Base-by-base conservation (phyloP, 1,140 invertebrate genomes). In the Dryas iulia region DNA sequence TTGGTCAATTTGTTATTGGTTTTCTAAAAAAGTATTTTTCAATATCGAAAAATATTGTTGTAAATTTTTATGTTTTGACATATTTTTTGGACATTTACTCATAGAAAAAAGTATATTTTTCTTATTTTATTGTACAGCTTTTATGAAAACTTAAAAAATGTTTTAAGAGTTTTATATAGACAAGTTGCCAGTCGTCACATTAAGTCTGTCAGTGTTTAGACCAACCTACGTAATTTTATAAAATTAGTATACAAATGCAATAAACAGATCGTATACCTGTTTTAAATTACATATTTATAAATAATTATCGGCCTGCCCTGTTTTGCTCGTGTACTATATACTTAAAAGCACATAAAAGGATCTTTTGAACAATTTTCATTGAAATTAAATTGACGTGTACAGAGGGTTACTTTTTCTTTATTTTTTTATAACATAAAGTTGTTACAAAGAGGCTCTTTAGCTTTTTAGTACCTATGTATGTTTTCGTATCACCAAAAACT, bases 121-220 rank as follows among this genome's bases (percentile, higher is more conserved):
- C 26, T n/a, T n/a, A n/a, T n/a, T n/a, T n/a, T 28, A 28, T 28
- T 3, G 2, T 28, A 3, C 2, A 28, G 26, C 26, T 28, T 6
- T 6, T 28, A 28, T 11, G 10, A 47, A 28, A 28, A 2, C 26
- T 28, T 4, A 4, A 47, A 47, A 47, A 7, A 33, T 33, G 6
- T 33, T 47, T 47, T 4, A 11, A 47, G 11, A 56, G n/a, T 26
- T 28, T 56, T 56, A 56, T 26, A 8, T 25, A n/a, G 14, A 47
- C 39, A 47, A 62, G 61, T 47, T 18, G 39, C 39, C 10, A 47
- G 39, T 47, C 39, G 39, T 47, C 39, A 47, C 39, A 47, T 47
- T 47, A 47, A 47, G 39, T 21, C 14, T 47, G 39, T 47, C 39
- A 47, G 14, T 47, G 39, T 47, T 21, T 21, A 47, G 8, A 47